Percentiles rank a stretch among this genome's conserved stretches.
These are phyloP conservation scores for Blera fallax DNA, from an alignment of 2,888 invertebrate species.

Conservation along the genomic window DNA sequence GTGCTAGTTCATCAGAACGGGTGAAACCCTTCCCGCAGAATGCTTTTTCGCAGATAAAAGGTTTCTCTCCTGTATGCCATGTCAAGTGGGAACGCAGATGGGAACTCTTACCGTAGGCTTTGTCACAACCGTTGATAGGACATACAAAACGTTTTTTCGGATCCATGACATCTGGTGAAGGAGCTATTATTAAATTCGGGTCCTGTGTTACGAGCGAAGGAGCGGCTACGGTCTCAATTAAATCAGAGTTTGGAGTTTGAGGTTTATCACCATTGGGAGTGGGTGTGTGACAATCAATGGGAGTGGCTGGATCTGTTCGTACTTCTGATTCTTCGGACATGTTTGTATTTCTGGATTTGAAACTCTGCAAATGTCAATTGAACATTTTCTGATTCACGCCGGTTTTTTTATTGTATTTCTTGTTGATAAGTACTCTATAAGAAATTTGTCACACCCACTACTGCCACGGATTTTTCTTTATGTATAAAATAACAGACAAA, in stretches of 20 bases:
- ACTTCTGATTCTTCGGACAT: conserved; percentile 36
- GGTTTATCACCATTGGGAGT: conserved; percentile 24
- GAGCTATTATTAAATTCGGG: not conserved
- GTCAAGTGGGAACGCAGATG: conserved; percentile 80
- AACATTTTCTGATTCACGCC: not conserved
- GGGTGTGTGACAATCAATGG: conserved; percentile 54
- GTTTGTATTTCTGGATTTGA: not conserved
- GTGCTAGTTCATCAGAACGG: conserved; percentile 79
- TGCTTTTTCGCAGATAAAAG: conserved; percentile 78
- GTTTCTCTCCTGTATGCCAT: conserved; percentile 80
- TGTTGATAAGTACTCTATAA: not conserved
- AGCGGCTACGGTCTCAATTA: not conserved
- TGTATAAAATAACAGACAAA: conserved; percentile 10
- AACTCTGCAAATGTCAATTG: not conserved
- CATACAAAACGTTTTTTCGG: conserved; percentile 78
- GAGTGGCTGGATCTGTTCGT: conserved; percentile 53
- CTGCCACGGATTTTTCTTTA: not conserved
- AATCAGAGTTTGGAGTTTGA: not conserved
- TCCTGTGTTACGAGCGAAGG: not conserved
- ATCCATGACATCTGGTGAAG: conserved; percentile 60
- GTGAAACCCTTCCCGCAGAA: conserved; percentile 80
- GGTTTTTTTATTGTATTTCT: not conserved
- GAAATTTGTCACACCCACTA: conserved; percentile 3
- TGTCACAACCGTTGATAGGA: conserved; percentile 78
- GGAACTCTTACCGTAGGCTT: conserved; percentile 80